Base-by-base conservation (phyloP, 2,797 vertebrate species). In the Sylvia borin region DNA sequence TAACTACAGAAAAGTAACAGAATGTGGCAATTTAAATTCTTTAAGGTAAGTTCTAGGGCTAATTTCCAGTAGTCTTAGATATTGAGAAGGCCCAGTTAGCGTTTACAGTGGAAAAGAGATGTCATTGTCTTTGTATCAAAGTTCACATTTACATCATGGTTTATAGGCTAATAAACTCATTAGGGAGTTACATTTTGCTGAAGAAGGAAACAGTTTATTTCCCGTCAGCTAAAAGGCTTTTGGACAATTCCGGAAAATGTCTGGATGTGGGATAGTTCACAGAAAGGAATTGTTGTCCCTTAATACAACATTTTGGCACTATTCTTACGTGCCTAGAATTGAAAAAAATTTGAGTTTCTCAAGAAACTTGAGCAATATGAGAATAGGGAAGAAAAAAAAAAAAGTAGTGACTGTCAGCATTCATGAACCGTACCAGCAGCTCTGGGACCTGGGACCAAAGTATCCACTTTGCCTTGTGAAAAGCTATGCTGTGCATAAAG, bases 151-250 rank as follows among this genome's bases (percentile, higher is more conserved):
- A 68, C 42, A 82, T 19, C 27, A 19, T 40, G 92, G 38, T 96
- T 96, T 95, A 82, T 89, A 85, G 85, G 94, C 87, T 94, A 93
- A 95, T 92, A 96, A 94, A 97, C 80, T 95, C 81, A 90, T 97
- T 90, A 78, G 53, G 73, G 78, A 96, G 92, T 94, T 97, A 75
- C 36, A 50, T 96, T 90, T 96, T 95, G 80, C 95, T 95, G 92
- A 94, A 65, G 72, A 77, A 58, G 83, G 85, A 80, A 72, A 93
- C 83, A 82, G 42, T 74, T 88, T 88, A 71, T 92, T 94, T 97
- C 34, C 88, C 32, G 16, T 87, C 85, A 96, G 80, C 75, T 94
- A 75, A 84, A 95, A 96, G 85, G 18, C 38, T 87, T 88, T 96
- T 93, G 88, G 70, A 43, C 65, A 96, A 91, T 91, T 92, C 71